Conservation (phyloP, 2,888 invertebrate species). For the Pterostichus niger region DNA sequence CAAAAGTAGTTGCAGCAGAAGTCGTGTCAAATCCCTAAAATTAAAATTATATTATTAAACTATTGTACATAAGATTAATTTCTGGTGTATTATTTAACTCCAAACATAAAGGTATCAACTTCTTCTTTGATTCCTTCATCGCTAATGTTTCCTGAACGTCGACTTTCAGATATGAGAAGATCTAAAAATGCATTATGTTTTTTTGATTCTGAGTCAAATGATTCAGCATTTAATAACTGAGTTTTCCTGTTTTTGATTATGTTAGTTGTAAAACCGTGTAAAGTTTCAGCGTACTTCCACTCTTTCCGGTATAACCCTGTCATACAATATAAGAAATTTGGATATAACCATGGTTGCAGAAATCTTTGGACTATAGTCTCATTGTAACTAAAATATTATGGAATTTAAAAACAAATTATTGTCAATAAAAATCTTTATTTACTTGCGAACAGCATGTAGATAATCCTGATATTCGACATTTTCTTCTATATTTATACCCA, state of each 20-base stretch:
- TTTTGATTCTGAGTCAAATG: slow-evolving; percentile 58
- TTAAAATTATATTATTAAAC: no score
- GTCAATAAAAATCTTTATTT: no score
- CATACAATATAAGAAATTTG: not conserved
- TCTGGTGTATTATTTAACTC: slow-evolving; percentile 3
- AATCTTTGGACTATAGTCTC: not conserved
- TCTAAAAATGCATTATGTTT: slow-evolving; percentile 42
- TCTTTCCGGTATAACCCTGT: not conserved
- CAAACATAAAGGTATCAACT: slow-evolving; percentile 54
- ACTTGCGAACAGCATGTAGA: slow-evolving; percentile 78
- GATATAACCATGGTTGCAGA: slow-evolving; percentile 3
- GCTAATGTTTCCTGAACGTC: slow-evolving; percentile 60
- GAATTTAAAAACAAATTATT: no score
- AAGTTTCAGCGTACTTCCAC: not conserved
- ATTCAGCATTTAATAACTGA: not conserved
- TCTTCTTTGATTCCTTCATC: no score
- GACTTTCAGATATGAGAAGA: slow-evolving; percentile 58
- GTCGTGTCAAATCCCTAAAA: slow-evolving; percentile 29
- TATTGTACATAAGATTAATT: no score
- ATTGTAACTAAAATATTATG: not conserved
- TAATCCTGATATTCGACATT: slow-evolving; percentile 78
- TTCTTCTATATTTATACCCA: slow-evolving; percentile 82
- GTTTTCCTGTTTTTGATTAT: slow-evolving; percentile 11
- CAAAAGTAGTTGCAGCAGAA: slow-evolving; percentile 1
- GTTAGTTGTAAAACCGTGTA: not conserved